phyloP scores from a whole-genome alignment of 2,888 invertebrate species.

The Marasmarcha lunaedactyla region DNA sequence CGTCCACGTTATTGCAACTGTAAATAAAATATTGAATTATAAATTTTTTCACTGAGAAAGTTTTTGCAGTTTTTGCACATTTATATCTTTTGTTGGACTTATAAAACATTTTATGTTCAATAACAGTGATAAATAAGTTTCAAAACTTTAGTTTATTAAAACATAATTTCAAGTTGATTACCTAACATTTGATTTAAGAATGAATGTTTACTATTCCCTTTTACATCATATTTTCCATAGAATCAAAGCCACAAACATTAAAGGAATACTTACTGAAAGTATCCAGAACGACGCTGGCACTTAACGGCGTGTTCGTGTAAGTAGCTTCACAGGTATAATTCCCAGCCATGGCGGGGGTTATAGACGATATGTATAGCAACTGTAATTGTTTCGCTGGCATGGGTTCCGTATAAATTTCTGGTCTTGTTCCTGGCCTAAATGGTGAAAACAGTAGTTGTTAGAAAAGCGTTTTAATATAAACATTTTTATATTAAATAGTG shows the following conservation, averaged over 20 bases:
- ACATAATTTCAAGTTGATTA: no score
- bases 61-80: no score
- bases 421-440: slow-evolving; percentile 51
- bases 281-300: slow-evolving; percentile 76
- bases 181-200: no score
- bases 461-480: neutral
- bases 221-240: no score
- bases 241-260: no score
- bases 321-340: slow-evolving; percentile 85
- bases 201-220: no score
- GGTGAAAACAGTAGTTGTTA: neutral
- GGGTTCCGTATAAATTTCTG: slow-evolving; percentile 77
- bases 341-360: slow-evolving; percentile 83
- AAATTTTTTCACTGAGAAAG: neutral
- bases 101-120: no score
- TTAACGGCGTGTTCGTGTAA: slow-evolving; percentile 78
- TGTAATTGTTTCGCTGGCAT: slow-evolving; percentile 74
- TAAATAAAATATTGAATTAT: slow-evolving; percentile 18
- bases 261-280: slow-evolving; percentile 64
- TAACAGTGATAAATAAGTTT: no score
- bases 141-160: no score
- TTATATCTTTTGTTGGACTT: no score
- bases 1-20: slow-evolving; percentile 88
- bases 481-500: neutral
- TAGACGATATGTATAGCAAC: slow-evolving; percentile 79